Base-by-base conservation (phyloP, 2,888 invertebrate genomes). In the Xiphydria camelus region DNA sequence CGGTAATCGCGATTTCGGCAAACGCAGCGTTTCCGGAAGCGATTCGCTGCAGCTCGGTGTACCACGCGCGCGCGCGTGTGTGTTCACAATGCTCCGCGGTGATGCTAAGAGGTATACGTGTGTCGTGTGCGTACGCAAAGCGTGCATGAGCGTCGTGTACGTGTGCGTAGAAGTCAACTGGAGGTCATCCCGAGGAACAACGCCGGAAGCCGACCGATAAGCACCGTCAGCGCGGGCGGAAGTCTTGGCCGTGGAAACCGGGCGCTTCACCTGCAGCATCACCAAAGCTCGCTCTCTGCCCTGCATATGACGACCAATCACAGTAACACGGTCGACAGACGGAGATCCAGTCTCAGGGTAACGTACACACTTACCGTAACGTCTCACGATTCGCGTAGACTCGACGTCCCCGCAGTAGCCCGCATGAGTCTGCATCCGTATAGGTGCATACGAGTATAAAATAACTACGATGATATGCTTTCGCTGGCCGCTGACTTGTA, bases 301-400 rank as follows among this genome's bases (percentile, higher is more conserved):
- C 68, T 72, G 4, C 73, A 72, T 57, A 70, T 70, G 60, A 59
- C 72, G 34, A 60, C 65, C 40, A 69, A 66, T 63, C 65, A 66
- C 59, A 60, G 63, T 45, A 68, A 63, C 56, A 73, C 73, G 12
- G 67, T 71, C 49, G 76, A 76, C 55, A 66, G 73, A 41, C 73
- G 78, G 56, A 68, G 78, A 59, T 77, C 77, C 59, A 78, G 78
- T 62, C 73, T 78, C 60, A 76, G 78, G 77, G 78, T 78, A 78
- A 78, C 67, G 73, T 70, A 67, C 51, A n/a, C n/a, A n/a, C n/a
- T n/a, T n/a, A n/a, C n/a, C 51, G 44, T 45, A 42, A 48, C 37
- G 42, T 48, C 41, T 31, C 39, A 31, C 25, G 29, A 19, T 48
- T 34, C 22, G 26, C 35, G 23, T 31, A 19, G 17, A 31, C 39